Evolutionary conservation across 2,113 vertebrate species (phyloP).

Genomic region (chimpanzee (Pan troglodytes)): NHGRI_mPanTro3-v2.1_pri NC_072401.2:31063501-31064000

Average conservation of each 20-base stretch:
- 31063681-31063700: neutral
- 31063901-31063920: neutral
- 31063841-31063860: neutral
- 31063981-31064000: neutral
- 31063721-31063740: neutral
- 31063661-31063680: neutral
- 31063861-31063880: neutral
- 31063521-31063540: neutral
- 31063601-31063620: neutral
- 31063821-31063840: neutral
- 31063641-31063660: neutral
- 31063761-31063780: neutral
- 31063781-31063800: constrained; percentile 13
- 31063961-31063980: neutral
- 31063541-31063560: neutral
- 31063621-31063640: neutral
- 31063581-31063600: neutral
- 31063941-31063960: neutral
- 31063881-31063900: neutral
- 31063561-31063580: neutral
- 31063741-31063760: neutral
- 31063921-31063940: neutral
- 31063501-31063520: neutral
- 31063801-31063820: neutral
- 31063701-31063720: neutral